These are phyloP conservation scores for Lasioglossum morio DNA, from an alignment of 2,888 invertebrate species.

Conservation along the genomic window DNA sequence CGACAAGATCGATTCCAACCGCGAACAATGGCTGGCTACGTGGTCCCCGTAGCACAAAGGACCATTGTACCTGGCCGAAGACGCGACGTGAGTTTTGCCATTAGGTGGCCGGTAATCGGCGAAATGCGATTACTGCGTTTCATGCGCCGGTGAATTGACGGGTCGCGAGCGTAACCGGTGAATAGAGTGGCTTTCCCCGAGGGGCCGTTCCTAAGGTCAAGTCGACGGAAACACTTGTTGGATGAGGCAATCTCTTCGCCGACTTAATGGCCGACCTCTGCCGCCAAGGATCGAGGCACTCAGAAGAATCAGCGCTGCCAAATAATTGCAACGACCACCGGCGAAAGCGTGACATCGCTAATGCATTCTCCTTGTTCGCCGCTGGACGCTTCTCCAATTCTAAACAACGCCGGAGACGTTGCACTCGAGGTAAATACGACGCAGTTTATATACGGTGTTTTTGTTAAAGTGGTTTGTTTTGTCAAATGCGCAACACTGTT, in stretches of 20 bases:
- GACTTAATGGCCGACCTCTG: slow-evolving; percentile 58
- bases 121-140: slow-evolving; percentile 50
- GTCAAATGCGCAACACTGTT: too few relatives aligned
- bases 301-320: neutral
- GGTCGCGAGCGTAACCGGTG: slow-evolving; percentile 36
- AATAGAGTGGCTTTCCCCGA: slow-evolving; percentile 56
- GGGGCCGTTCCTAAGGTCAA: slow-evolving; percentile 67
- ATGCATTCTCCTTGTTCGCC: neutral
- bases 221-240: slow-evolving; percentile 81
- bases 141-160: slow-evolving; percentile 29
- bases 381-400: neutral
- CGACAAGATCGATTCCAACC: slow-evolving; percentile 22
- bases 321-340: neutral
- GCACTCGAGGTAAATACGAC: neutral
- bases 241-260: slow-evolving; percentile 74
- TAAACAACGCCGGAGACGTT: neutral
- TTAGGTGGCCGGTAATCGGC: slow-evolving; percentile 33
- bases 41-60: slow-evolving; percentile 23
- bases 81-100: slow-evolving; percentile 42
- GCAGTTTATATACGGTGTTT: neutral
- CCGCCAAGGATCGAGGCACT: slow-evolving; percentile 15
- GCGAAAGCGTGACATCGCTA: neutral
- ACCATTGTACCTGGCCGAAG: slow-evolving; percentile 26
- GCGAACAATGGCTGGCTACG: slow-evolving; percentile 27
- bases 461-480: too few relatives aligned